phyloP scores from a whole-genome alignment of 2,113 vertebrate genomes.

The Zootoca vivipara region DNA sequence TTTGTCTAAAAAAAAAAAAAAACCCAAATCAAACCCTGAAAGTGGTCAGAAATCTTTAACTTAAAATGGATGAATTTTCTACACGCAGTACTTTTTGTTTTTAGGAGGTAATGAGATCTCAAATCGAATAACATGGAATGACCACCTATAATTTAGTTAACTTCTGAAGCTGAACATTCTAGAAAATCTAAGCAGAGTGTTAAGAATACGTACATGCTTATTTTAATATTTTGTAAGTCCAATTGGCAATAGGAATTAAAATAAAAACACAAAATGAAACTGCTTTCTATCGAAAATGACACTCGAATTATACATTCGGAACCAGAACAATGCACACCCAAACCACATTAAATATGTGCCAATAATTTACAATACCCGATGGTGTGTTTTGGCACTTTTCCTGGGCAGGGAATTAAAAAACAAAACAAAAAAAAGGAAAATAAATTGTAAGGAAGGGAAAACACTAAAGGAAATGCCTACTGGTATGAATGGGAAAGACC shows the following conservation, averaged over 20 bases:
- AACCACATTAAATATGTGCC: too few relatives aligned
- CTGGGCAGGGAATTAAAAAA: too few relatives aligned
- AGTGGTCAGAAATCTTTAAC: constrained; percentile 1
- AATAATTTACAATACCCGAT: too few relatives aligned
- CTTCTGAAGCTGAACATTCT: background rate
- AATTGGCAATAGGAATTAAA: background rate
- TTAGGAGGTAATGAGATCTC: background rate
- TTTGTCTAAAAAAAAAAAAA: constrained; percentile 1
- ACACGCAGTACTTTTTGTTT: background rate
- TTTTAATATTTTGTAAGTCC: background rate
- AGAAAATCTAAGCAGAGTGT: background rate
- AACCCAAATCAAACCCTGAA: constrained; percentile 9
- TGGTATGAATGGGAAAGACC: too few relatives aligned
- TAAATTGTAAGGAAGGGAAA: too few relatives aligned
- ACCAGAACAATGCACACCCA: too few relatives aligned
- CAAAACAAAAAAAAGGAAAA: too few relatives aligned
- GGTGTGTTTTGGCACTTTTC: too few relatives aligned
- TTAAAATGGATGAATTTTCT: background rate
- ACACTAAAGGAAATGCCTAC: too few relatives aligned
- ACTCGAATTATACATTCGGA: background rate
- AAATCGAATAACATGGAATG: background rate
- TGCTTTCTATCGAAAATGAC: background rate
- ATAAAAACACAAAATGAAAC: background rate
- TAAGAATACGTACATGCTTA: background rate
- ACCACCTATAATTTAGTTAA: background rate